Conservation (phyloP, 2,888 invertebrate genomes). For the Dicyrtomina minuta region DNA sequence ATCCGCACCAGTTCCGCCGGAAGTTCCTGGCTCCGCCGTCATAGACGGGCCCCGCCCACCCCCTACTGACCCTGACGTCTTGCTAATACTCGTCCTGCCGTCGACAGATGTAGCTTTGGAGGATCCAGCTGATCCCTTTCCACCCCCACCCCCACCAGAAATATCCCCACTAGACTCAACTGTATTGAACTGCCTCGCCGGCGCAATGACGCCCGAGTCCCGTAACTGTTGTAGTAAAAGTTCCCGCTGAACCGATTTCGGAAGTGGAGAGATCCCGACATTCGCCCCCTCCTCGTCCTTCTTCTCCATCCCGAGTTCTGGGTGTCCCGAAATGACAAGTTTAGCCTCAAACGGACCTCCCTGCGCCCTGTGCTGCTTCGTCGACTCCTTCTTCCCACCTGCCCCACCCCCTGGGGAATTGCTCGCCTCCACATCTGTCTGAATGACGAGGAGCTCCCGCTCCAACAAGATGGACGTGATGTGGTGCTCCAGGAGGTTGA, state of each 20-base stretch:
- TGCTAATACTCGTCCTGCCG: no score
- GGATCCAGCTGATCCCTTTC: no score
- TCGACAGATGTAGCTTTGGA: no score
- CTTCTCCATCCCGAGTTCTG: slow-evolving; percentile 32
- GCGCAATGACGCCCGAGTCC: slow-evolving; percentile 14
- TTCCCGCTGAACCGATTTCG: slow-evolving; percentile 25
- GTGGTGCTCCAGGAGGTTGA: slow-evolving; percentile 31
- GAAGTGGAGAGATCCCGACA: slow-evolving; percentile 6
- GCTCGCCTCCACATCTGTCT: slow-evolving; percentile 20
- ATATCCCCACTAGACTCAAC: neutral
- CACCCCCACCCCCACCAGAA: no score
- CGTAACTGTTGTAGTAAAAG: slow-evolving; percentile 17
- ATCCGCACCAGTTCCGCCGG: no score
- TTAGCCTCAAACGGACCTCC: slow-evolving; percentile 30
- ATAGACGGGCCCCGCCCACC: no score
- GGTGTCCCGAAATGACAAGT: slow-evolving; percentile 9
- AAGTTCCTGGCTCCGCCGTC: no score
- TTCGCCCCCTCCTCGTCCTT: slow-evolving; percentile 23
- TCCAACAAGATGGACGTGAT: slow-evolving; percentile 24
- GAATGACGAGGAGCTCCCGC: slow-evolving; percentile 19
- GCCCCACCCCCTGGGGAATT: no score
- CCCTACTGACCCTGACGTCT: no score
- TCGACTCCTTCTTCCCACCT: neutral
- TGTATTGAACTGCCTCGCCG: neutral
- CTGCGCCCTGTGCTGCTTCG: slow-evolving; percentile 14